Evolutionary conservation across 2,888 invertebrate species (phyloP).

Genomic region (Gnatocerus cornutus): DNA sequence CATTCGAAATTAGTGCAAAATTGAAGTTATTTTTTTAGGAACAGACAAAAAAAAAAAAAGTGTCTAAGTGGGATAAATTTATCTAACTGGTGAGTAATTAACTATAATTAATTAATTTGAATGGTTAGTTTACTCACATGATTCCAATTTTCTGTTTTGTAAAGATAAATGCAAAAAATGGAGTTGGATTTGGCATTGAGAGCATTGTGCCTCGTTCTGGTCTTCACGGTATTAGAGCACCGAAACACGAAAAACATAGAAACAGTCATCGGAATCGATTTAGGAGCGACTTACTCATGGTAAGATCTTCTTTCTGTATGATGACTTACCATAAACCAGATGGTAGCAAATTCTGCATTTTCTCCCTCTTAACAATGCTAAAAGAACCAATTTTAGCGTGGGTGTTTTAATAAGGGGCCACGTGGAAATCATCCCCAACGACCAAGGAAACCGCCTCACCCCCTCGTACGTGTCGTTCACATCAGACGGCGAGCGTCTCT

Average conservation of each 20-base stretch:
- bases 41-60: no score
- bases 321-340: no score
- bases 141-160: no score
- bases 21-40: no score
- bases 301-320: conserved; percentile 73
- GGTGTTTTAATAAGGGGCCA: conserved; percentile 97
- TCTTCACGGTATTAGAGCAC: conserved; percentile 78
- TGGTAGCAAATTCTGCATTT: no score
- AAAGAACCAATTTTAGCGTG: conserved; percentile 84
- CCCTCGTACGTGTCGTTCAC: conserved; percentile 99
- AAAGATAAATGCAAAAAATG: conserved; percentile 74
- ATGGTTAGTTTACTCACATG: conserved; percentile 1
- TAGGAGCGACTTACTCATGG: conserved; percentile 99
- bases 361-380: no score
- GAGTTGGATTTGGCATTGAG: conserved; percentile 75
- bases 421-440: conserved; percentile 98
- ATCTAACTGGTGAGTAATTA: conserved; percentile 7
- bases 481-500: conserved; percentile 94
- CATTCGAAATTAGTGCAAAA: no score
- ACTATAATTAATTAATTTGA: not conserved
- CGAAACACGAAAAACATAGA: conserved; percentile 93
- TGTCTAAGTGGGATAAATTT: not conserved
- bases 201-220: conserved; percentile 77
- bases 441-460: conserved; percentile 98
- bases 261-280: conserved; percentile 98